These are phyloP conservation scores for Aphodius granarius DNA, from an alignment of 2,888 invertebrate genomes.

Conservation along the genomic window DNA sequence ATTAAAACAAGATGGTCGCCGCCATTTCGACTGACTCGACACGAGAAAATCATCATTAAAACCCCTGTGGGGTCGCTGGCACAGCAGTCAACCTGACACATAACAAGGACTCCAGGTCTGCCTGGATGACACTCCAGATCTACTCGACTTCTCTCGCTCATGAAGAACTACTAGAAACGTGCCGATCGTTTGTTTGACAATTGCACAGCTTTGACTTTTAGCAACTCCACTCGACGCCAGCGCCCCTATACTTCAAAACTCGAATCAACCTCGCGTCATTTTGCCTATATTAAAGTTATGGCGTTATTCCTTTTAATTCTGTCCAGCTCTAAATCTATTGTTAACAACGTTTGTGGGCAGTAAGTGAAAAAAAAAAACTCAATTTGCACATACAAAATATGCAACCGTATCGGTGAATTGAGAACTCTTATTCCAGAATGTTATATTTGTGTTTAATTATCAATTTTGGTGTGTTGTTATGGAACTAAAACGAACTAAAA, in stretches of 20 bases:
- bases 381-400: no score
- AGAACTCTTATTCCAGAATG: no score
- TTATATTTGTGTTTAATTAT: no score
- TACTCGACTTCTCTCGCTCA: slow-evolving; percentile 26
- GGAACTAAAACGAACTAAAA: no score
- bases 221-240: neutral
- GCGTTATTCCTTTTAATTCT: no score
- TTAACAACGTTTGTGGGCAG: no score
- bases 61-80: neutral
- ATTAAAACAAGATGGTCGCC: neutral
- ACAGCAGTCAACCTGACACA: slow-evolving; percentile 1
- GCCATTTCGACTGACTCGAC: neutral
- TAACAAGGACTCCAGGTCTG: slow-evolving; percentile 3
- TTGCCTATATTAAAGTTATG: no score
- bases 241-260: neutral
- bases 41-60: neutral
- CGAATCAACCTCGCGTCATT: neutral
- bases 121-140: slow-evolving; percentile 1
- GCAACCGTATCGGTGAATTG: no score
- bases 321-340: no score
- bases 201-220: slow-evolving; percentile 43
- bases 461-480: no score
- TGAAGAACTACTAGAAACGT: slow-evolving; percentile 49
- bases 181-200: slow-evolving; percentile 51
- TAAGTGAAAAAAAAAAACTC: no score